Base-by-base conservation (phyloP, 2,888 invertebrate species). In the Cheiracanthium punctorium region DNA sequence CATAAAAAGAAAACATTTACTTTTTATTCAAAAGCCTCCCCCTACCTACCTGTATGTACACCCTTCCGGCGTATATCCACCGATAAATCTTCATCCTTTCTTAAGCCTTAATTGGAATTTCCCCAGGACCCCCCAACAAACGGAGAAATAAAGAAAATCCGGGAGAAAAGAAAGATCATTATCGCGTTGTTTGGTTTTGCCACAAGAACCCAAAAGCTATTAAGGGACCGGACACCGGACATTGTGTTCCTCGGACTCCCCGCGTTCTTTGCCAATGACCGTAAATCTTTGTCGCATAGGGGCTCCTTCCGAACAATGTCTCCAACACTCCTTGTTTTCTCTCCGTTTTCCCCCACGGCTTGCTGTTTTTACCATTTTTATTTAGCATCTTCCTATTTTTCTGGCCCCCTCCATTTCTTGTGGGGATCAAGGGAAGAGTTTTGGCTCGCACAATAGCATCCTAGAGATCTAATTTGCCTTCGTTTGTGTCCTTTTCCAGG, bases 171-270 rank as follows among this genome's bases (percentile, higher is more conserved):
- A 64, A 71, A 72, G 52, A 71, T 71, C 71, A 71, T 58, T 80
- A 71, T 71, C 71, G 71, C 52, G 41, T n/a, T 72, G 80, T 80
- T 80, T 73, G 80, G 72, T 80, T 80, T 43, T 64, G 72, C 80
- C 80, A 30, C 33, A 37, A 24, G 52, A 80, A 73, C 64, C 32
- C 43, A 65, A 71, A 73, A 41, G 41, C 80, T 64, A 80, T 80
- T 80, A 80, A 71, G 43, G 29, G 71, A 70, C 72, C 37, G 80
- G 80, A 73, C 80, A 71, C 70, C 69, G 33, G 48, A 77, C 73
- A 69, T 33, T 69, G 69, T 69, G 20, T 37, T 69, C n/a, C 37
- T 12, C 30, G 69, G 69, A 69, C 69, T 69, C 37, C 69, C 69
- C 65, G 37, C 69, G 24, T 69, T 37, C 64, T 29, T 29, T 37